Conservation (phyloP, 1,140 invertebrate species). For the Hyles euphorbiae region DNA sequence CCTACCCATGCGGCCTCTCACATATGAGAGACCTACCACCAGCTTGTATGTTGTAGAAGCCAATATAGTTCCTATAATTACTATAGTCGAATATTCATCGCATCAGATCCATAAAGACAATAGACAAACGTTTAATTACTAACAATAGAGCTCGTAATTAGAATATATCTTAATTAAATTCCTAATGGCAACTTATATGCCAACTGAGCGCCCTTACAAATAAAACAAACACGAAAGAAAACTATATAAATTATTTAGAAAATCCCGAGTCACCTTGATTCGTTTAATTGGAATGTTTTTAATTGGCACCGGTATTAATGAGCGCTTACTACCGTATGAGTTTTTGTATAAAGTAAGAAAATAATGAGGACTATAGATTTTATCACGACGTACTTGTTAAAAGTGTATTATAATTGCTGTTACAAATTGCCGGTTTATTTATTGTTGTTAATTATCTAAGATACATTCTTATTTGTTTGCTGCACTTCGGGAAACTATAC, state of each 20-base stretch:
- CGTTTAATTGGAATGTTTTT: slow-evolving; percentile 2
- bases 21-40: too few relatives aligned
- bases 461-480: too few relatives aligned
- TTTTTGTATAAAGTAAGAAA: neutral
- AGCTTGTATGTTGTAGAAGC: too few relatives aligned
- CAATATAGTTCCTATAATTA: too few relatives aligned
- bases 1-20: too few relatives aligned
- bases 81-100: too few relatives aligned
- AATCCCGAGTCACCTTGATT: slow-evolving; percentile 1
- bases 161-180: neutral
- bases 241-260: neutral
- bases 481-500: too few relatives aligned
- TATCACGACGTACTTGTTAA: slow-evolving; percentile 3
- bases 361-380: slow-evolving; percentile 4
- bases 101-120: too few relatives aligned
- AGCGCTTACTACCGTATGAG: neutral
- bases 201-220: neutral
- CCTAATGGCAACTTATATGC: neutral
- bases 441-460: too few relatives aligned
- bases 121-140: too few relatives aligned
- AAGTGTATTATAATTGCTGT: neutral
- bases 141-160: too few relatives aligned
- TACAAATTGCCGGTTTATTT: neutral
- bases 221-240: slow-evolving; percentile 1
- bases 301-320: neutral